A percentile compares a stretch with the other conserved stretches of the same genome.
Evolutionary conservation across 2,888 invertebrate genomes (phyloP).

Genomic region (Spisula solida): DNA sequence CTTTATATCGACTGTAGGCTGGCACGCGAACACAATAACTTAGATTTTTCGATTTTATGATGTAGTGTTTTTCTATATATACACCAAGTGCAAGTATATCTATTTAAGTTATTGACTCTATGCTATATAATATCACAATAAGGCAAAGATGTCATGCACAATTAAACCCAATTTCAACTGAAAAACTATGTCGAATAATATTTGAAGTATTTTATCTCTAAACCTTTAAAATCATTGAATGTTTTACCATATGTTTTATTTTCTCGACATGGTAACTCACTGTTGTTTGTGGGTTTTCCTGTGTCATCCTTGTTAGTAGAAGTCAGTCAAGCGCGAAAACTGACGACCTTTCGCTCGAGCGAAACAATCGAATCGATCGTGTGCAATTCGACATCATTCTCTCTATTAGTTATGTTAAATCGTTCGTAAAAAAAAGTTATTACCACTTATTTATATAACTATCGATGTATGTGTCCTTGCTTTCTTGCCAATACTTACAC

Average conservation of each 20-base stretch:
- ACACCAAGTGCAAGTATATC: background rate
- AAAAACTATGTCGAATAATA: background rate
- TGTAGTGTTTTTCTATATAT: background rate
- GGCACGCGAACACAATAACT: background rate
- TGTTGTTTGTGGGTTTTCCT: background rate
- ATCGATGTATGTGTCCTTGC: no score
- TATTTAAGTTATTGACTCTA: background rate
- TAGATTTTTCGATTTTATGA: background rate
- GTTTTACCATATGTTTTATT: background rate
- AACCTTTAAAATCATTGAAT: background rate
- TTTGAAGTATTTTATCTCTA: constrained; percentile 1
- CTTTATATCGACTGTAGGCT: background rate
- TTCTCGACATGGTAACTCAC: background rate
- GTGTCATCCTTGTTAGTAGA: no score
- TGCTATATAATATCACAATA: background rate
- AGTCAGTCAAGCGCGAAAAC: no score
- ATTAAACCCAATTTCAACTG: background rate
- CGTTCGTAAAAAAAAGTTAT: no score
- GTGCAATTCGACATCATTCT: no score
- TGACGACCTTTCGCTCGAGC: no score
- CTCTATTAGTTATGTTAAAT: no score
- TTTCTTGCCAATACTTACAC: no score
- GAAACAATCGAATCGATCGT: no score
- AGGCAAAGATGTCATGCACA: background rate
- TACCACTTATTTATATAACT: no score